Conservation (phyloP, 1,140 invertebrate genomes). For the Anastrepha obliqua region DNA sequence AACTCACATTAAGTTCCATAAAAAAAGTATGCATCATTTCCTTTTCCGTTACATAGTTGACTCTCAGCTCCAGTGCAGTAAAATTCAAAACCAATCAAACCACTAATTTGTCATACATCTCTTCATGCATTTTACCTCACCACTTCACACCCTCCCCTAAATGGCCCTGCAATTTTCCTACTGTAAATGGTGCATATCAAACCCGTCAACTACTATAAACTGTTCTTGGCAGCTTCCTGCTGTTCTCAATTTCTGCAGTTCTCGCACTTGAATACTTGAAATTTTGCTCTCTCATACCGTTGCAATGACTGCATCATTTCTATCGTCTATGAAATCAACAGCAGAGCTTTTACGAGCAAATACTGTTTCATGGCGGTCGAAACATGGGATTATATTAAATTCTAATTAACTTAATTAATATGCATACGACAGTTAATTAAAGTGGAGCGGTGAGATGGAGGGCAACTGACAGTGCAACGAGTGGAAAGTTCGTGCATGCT, state of each 20-base stretch:
- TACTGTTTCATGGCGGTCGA: background rate
- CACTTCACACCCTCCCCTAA: background rate
- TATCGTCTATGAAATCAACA: background rate
- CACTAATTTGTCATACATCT: background rate
- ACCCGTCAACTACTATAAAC: background rate
- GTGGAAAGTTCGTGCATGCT: background rate
- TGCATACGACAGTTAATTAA: constrained; percentile 24
- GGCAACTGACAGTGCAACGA: background rate
- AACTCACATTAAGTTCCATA: background rate
- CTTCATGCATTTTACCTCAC: background rate
- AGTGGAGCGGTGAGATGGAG: background rate
- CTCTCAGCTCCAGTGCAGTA: background rate
- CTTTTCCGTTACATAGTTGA: background rate
- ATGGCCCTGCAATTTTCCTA: background rate
- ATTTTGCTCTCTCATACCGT: background rate
- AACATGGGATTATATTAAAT: constrained; percentile 18
- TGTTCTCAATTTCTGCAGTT: background rate
- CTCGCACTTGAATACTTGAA: background rate
- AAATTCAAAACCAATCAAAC: constrained; percentile 27
- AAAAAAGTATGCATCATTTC: background rate
- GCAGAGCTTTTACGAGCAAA: background rate
- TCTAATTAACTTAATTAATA: constrained; percentile 52
- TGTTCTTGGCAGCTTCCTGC: background rate
- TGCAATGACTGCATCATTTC: background rate
- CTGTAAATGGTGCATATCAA: background rate